Percentiles rank a stretch among this genome's conserved stretches.
Conservation (phyloP, 92 coral and sea anemone species). For the Porites rus region DNA sequence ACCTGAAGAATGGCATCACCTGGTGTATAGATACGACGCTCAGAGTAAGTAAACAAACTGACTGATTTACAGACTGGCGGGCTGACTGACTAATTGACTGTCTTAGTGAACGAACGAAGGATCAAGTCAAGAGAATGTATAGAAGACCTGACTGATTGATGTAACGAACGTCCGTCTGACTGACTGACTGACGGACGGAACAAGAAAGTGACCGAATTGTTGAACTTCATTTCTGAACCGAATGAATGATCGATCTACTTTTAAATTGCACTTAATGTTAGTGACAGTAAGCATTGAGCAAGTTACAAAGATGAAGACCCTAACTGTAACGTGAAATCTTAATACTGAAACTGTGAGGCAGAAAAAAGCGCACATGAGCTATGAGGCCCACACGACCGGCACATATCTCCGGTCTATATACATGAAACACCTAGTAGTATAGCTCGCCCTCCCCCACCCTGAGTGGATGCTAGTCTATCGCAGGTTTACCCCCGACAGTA, state of each 20-base stretch:
- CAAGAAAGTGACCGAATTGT: neutral
- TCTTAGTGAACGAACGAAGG: neutral
- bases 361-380: too few species aligned
- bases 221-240: neutral
- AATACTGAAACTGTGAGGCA: too few species aligned
- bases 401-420: too few species aligned
- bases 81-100: neutral
- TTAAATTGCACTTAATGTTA: too few species aligned
- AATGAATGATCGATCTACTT: neutral
- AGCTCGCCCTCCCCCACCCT: too few species aligned
- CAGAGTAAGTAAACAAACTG: constrained; percentile 71
- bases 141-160: neutral
- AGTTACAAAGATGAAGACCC: too few species aligned
- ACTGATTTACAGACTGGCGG: neutral
- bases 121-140: neutral
- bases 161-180: neutral
- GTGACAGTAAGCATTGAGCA: too few species aligned
- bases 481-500: too few species aligned
- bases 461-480: too few species aligned
- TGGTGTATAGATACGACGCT: constrained; percentile 94
- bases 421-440: too few species aligned
- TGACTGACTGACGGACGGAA: neutral
- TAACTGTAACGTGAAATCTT: too few species aligned
- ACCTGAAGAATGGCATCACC: constrained; percentile 97
- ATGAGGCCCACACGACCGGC: too few species aligned